phyloP scores from a whole-genome alignment of 2,113 vertebrate genomes.

The Solenodon paradoxus region DNA sequence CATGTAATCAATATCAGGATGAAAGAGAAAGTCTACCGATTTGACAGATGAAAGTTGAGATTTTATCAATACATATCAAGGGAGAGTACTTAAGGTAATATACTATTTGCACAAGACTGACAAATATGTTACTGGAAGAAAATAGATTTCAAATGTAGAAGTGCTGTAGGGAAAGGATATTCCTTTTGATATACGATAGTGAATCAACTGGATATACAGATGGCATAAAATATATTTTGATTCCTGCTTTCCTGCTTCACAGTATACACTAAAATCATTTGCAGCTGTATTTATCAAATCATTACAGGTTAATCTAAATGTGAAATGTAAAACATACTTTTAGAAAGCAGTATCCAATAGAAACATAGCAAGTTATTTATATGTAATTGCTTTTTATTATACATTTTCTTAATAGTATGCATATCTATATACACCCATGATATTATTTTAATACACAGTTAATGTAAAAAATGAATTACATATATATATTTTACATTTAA shows the following conservation, averaged over 20 bases:
- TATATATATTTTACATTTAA: not conserved
- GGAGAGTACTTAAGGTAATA: not conserved
- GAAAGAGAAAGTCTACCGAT: too few relatives aligned
- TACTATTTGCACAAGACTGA: not conserved
- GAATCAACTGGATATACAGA: not conserved
- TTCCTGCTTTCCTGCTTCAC: not conserved
- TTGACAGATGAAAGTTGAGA: too few relatives aligned
- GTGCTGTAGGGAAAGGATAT: not conserved
- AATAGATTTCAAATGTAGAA: not conserved
- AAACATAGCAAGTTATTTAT: not conserved
- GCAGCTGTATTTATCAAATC: too few relatives aligned
- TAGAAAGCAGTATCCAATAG: not conserved
- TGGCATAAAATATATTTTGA: not conserved
- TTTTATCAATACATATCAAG: not conserved
- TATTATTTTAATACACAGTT: not conserved
- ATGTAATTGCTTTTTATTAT: not conserved
- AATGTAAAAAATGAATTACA: not conserved
- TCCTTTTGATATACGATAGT: not conserved
- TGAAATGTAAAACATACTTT: not conserved
- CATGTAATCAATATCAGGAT: too few relatives aligned
- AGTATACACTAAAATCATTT: not conserved
- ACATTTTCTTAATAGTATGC: too few relatives aligned
- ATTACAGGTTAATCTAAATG: not conserved
- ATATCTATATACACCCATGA: not conserved
- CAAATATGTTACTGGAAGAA: not conserved